These are phyloP conservation scores for Gortyna flavago DNA, from an alignment of 2,888 invertebrate genomes.

Conservation along the genomic window DNA sequence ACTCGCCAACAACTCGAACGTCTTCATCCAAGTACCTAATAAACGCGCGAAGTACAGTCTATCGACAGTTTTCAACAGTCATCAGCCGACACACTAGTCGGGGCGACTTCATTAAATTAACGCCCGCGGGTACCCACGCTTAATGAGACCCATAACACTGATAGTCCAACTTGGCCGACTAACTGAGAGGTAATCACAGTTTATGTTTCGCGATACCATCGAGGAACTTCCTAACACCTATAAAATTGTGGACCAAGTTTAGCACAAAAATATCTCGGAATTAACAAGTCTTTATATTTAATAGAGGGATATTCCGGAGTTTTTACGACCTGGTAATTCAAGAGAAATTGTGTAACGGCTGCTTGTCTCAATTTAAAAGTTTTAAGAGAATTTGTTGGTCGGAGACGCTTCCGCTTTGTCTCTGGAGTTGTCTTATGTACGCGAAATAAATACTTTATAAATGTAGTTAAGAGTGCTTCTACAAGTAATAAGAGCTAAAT, in stretches of 20 bases:
- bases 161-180: constrained; percentile 54
- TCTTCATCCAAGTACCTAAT: constrained; percentile 45
- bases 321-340: constrained; percentile 62
- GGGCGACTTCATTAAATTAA: constrained; percentile 65
- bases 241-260: constrained; percentile 55
- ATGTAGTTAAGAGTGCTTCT: constrained; percentile 10
- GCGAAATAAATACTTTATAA: constrained; percentile 46
- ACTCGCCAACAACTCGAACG: constrained; percentile 18
- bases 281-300: constrained; percentile 64
- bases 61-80: constrained; percentile 58
- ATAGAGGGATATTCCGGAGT: constrained; percentile 57
- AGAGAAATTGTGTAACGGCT: constrained; percentile 63
- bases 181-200: constrained; percentile 62
- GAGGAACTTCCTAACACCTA: constrained; percentile 55
- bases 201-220: constrained; percentile 62
- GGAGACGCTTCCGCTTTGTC: constrained; percentile 37
- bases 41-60: constrained; percentile 42
- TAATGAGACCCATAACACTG: constrained; percentile 61
- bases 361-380: constrained; percentile 63
- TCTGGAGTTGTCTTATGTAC: constrained; percentile 23
- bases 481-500: constrained; percentile 25
- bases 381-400: constrained; percentile 49
- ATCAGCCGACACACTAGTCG: constrained; percentile 51
- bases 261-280: constrained; percentile 60
- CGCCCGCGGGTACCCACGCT: constrained; percentile 50